phyloP scores from a whole-genome alignment of 2,888 invertebrate genomes.

The Luperina testacea region DNA sequence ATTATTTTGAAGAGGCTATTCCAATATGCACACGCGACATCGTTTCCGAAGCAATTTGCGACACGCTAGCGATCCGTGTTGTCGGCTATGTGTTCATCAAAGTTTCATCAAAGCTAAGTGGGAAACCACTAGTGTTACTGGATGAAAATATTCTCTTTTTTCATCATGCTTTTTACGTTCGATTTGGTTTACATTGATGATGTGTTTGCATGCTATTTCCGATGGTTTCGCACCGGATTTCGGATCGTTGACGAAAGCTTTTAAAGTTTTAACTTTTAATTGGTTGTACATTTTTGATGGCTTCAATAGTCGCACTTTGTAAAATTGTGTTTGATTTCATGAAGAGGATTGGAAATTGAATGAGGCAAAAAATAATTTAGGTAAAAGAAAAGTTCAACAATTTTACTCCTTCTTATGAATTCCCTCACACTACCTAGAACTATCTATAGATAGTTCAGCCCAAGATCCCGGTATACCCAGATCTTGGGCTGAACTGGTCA shows the following conservation, averaged over 20 bases:
- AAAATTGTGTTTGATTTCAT: not conserved
- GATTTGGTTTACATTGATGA: constrained; percentile 55
- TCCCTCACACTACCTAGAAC: too few relatives aligned
- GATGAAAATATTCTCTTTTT: constrained; percentile 52
- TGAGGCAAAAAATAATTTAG: not conserved
- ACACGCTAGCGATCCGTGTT: constrained; percentile 65
- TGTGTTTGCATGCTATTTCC: constrained; percentile 60
- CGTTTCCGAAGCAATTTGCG: constrained; percentile 65
- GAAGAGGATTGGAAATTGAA: not conserved
- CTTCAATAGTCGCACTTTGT: constrained; percentile 10
- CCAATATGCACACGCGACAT: constrained; percentile 67
- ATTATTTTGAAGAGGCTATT: constrained; percentile 61
- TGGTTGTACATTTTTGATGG: constrained; percentile 32
- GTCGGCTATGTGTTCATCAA: constrained; percentile 62
- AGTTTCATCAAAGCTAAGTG: constrained; percentile 67
- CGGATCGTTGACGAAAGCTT: constrained; percentile 43
- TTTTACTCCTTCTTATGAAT: not conserved
- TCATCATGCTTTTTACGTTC: constrained; percentile 41
- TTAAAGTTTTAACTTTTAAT: constrained; percentile 33
- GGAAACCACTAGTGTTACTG: constrained; percentile 52
- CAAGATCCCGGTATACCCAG: too few relatives aligned
- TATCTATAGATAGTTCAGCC: too few relatives aligned
- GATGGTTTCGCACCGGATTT: constrained; percentile 45
- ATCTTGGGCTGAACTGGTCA: too few relatives aligned
- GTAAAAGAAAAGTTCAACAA: not conserved